phyloP scores from a whole-genome alignment of 2,888 invertebrate species.

The Nephrotoma guestfalica region DNA sequence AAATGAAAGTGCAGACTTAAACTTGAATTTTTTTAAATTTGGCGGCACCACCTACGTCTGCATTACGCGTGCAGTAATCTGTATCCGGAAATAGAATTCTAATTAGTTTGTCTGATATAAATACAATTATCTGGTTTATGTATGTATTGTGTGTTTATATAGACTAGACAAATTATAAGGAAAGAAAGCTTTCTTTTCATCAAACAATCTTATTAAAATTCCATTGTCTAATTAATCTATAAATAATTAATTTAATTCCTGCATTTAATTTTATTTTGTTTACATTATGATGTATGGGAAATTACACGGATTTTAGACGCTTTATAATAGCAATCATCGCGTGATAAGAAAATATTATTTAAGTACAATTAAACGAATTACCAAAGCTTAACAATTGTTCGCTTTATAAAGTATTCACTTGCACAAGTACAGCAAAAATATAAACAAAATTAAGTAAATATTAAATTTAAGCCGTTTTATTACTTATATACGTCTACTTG shows the following conservation, averaged over 20 bases:
- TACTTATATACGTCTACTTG: not conserved
- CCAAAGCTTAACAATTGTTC: not conserved
- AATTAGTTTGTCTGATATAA: not conserved
- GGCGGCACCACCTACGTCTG: not conserved
- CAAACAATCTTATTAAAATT: not conserved
- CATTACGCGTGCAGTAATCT: not conserved
- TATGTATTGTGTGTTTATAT: not conserved
- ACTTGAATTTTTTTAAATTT: not conserved
- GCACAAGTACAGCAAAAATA: not conserved
- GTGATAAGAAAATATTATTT: not conserved
- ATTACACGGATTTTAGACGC: not conserved
- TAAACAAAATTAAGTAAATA: not conserved
- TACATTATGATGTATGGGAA: not conserved
- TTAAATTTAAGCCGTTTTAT: not conserved
- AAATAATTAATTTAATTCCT: not conserved
- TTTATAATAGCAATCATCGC: not conserved
- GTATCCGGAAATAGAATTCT: not conserved
- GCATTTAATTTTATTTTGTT: not conserved
- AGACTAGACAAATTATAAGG: not conserved
- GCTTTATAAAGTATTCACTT: not conserved
- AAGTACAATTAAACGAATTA: not conserved
- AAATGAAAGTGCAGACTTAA: not conserved
- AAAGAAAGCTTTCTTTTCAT: not conserved
- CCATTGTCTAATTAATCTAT: not conserved
- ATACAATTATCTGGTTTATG: not conserved